phyloP scores from a whole-genome alignment of 2,113 vertebrate species.

The Prionailurus bengalensis region DNA sequence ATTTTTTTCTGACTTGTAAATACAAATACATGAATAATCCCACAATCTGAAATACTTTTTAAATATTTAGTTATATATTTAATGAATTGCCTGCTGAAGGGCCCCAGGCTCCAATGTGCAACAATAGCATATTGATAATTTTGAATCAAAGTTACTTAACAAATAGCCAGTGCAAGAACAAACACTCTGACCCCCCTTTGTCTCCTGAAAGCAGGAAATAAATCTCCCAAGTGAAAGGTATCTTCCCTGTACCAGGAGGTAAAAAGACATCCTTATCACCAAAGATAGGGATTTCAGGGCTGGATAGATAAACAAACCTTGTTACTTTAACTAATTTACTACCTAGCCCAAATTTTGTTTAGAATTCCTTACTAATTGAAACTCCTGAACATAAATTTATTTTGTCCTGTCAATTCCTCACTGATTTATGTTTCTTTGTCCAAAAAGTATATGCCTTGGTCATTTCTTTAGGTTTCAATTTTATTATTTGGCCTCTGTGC shows the following conservation, averaged over 20 bases:
- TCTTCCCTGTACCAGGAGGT: neutral
- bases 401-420: neutral
- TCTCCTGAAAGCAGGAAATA: neutral
- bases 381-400: neutral
- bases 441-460: neutral
- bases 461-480: neutral
- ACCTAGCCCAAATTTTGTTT: neutral
- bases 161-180: neutral
- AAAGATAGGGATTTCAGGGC: neutral
- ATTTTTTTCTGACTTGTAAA: neutral
- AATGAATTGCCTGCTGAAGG: neutral
- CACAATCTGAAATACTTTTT: neutral
- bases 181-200: neutral
- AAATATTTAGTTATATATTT: conserved; percentile 21
- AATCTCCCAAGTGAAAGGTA: neutral
- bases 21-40: neutral
- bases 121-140: neutral
- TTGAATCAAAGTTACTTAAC: neutral
- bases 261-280: neutral
- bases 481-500: neutral
- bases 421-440: neutral
- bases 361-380: neutral
- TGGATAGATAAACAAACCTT: neutral
- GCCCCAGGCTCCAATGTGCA: neutral
- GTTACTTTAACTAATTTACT: neutral